Evolutionary conservation across 2,113 vertebrate species (phyloP).

Genomic region (Albula glossodonta): DNA sequence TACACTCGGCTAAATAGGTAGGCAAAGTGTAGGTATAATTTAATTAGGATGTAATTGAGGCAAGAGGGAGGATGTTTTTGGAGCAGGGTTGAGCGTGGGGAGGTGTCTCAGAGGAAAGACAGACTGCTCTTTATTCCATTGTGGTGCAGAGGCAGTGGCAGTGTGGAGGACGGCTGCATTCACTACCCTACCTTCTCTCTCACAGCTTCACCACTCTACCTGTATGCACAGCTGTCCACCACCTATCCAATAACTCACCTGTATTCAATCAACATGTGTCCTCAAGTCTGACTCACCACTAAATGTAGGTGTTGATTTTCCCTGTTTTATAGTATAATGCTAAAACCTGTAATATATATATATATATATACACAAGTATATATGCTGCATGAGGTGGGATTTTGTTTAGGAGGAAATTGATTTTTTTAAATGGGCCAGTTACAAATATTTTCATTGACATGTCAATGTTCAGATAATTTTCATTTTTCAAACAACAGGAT

Average conservation of each 20-base stretch:
- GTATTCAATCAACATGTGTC: background rate
- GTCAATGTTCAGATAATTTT: too few species aligned
- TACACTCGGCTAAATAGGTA: conserved; percentile 68
- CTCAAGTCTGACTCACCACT: background rate
- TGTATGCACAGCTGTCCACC: background rate
- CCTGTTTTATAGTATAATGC: too few species aligned
- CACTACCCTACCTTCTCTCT: background rate
- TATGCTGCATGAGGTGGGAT: too few species aligned
- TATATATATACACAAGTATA: background rate
- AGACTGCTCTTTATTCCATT: background rate
- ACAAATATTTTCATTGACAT: too few species aligned
- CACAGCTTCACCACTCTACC: background rate
- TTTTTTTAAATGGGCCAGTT: too few species aligned
- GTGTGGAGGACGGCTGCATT: background rate
- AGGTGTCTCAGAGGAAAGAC: background rate
- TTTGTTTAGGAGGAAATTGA: too few species aligned
- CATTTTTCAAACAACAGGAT: too few species aligned
- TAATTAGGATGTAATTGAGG: conserved; percentile 68
- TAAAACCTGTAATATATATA: too few species aligned
- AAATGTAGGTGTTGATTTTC: background rate
- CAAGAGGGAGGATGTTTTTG: conserved; percentile 56
- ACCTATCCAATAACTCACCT: background rate
- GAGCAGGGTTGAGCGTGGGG: background rate
- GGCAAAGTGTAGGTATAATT: conserved; percentile 67
- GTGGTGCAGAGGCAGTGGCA: background rate